Percentiles rank a stretch among this genome's conserved stretches.
These are phyloP conservation scores for Acanthochromis polyacanthus DNA, from an alignment of 2,113 vertebrate genomes.

Conservation along the genomic window DNA sequence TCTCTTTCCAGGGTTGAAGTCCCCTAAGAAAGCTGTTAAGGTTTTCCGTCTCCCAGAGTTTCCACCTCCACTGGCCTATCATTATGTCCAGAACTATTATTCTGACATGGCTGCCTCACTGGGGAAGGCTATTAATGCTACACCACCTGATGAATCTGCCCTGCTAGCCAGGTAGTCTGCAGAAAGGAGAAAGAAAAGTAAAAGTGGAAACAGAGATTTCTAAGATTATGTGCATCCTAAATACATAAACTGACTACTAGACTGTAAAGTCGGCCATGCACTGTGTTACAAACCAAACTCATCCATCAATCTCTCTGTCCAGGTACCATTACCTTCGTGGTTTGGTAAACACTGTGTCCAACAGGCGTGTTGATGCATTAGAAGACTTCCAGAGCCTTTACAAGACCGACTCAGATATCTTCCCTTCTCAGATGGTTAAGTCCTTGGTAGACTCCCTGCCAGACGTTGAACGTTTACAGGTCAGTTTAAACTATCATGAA, in stretches of 20 bases:
- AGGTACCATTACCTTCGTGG: slow-evolving; percentile 95
- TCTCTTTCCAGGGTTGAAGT: slow-evolving; percentile 78
- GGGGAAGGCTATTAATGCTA: slow-evolving; percentile 86
- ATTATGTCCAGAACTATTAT: slow-evolving; percentile 92
- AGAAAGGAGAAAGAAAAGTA: not conserved
- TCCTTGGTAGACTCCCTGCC: slow-evolving; percentile 85
- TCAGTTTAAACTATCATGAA: slow-evolving; percentile 33
- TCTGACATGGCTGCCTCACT: slow-evolving; percentile 86
- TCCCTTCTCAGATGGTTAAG: slow-evolving; percentile 91
- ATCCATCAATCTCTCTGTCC: slow-evolving; percentile 76
- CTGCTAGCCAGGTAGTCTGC: slow-evolving; percentile 89
- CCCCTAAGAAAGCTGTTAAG: slow-evolving; percentile 73
- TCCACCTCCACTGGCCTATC: slow-evolving; percentile 89
- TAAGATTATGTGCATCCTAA: not conserved
- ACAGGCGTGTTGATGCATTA: slow-evolving; percentile 89
- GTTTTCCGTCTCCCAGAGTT: slow-evolving; percentile 93
- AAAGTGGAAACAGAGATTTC: not conserved
- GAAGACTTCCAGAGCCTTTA: slow-evolving; percentile 96
- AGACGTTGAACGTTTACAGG: slow-evolving; percentile 80
- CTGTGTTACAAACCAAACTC: not conserved
- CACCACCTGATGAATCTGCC: slow-evolving; percentile 85
- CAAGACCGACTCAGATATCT: slow-evolving; percentile 93
- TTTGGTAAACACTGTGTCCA: slow-evolving; percentile 89
- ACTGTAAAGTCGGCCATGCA: not conserved
- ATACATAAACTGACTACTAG: not conserved